Evolutionary conservation across 2,797 vertebrate genomes (phyloP).

Genomic region (Holocentrus rufus): DNA sequence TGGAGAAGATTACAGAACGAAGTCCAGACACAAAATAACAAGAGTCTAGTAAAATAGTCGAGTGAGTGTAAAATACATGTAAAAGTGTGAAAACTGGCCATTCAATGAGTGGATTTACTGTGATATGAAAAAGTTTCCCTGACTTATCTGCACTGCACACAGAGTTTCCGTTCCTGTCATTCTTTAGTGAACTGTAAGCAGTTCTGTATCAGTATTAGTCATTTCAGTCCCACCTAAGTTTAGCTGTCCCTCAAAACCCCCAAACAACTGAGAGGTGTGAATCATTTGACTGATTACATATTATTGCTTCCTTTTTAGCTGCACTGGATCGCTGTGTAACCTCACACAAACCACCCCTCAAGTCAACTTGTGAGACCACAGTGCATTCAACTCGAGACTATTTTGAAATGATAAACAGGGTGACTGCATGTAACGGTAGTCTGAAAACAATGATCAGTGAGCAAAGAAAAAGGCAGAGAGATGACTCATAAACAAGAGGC

Average conservation of each 20-base stretch:
- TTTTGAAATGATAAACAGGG: too few relatives aligned
- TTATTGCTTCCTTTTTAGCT: neutral
- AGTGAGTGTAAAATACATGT: too few relatives aligned
- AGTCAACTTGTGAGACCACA: too few relatives aligned
- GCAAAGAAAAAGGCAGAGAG: constrained; percentile 39
- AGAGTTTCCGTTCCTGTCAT: too few relatives aligned
- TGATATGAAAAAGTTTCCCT: neutral
- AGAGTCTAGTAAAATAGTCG: too few relatives aligned
- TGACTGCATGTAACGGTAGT: neutral
- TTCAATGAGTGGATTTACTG: neutral
- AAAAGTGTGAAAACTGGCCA: neutral
- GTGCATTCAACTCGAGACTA: too few relatives aligned
- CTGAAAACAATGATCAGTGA: neutral
- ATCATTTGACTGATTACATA: constrained; percentile 7
- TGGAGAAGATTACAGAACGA: too few relatives aligned
- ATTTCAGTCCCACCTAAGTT: neutral
- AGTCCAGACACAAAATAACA: too few relatives aligned
- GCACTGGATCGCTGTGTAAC: neutral
- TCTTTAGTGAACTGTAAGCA: too few relatives aligned
- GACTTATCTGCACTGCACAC: neutral
- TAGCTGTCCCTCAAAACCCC: neutral
- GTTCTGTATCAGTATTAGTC: too few relatives aligned
- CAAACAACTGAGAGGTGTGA: constrained; percentile 12
- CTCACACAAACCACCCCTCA: too few relatives aligned
- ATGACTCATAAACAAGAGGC: constrained; percentile 34